Evolutionary conservation across 2,113 vertebrate genomes (phyloP).

Genomic region (Pelecanus crispus): DNA sequence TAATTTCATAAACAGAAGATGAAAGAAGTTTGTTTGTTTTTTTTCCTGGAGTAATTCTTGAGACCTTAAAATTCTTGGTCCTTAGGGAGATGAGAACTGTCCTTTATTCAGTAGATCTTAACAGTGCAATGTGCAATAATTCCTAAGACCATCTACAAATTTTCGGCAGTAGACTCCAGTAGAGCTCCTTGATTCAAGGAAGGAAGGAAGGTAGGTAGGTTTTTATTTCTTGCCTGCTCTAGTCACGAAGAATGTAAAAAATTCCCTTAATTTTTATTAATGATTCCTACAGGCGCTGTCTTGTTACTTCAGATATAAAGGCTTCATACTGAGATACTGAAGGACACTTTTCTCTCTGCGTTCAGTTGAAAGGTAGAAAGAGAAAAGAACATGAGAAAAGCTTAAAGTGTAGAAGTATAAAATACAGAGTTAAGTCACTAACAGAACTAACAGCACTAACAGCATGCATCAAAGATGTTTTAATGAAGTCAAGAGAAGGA

Average conservation of each 20-base stretch:
- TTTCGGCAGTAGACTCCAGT: slow-evolving; percentile 80
- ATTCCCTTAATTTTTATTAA: slow-evolving; percentile 70
- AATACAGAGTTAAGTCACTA: slow-evolving; percentile 61
- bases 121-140: slow-evolving; percentile 78
- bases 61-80: slow-evolving; percentile 76
- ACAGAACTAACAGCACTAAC: slow-evolving; percentile 64
- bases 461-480: slow-evolving; percentile 66
- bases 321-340: slow-evolving; percentile 89
- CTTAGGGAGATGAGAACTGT: slow-evolving; percentile 72
- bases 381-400: slow-evolving; percentile 77
- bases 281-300: slow-evolving; percentile 81
- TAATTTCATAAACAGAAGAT: slow-evolving; percentile 70
- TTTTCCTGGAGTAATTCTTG: slow-evolving; percentile 75
- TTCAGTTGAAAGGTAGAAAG: slow-evolving; percentile 77
- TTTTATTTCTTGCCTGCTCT: slow-evolving; percentile 80
- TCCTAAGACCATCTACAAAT: slow-evolving; percentile 75
- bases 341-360: slow-evolving; percentile 93
- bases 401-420: slow-evolving; percentile 54
- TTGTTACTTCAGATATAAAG: slow-evolving; percentile 86
- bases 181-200: slow-evolving; percentile 99
- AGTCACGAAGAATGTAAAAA: slow-evolving; percentile 77
- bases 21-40: slow-evolving; percentile 35
- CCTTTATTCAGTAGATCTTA: slow-evolving; percentile 76
- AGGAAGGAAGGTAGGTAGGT: slow-evolving; percentile 75
- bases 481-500: slow-evolving; percentile 61